Percentiles rank a stretch among this genome's conserved stretches.
Conservation (phyloP, 2,888 invertebrate genomes). For the Minunthozetes semirufus region DNA sequence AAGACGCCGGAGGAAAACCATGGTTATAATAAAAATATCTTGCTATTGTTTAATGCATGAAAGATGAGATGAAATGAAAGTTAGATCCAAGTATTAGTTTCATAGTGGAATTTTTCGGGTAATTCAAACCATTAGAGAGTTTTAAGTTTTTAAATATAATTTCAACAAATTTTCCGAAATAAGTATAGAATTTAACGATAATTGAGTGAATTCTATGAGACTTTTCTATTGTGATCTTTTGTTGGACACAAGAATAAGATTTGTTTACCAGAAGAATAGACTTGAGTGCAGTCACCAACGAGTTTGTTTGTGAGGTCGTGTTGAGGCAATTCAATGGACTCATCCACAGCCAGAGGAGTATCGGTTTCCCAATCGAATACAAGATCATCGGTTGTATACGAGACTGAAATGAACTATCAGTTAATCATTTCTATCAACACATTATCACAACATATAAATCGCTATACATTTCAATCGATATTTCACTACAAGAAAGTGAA, state of each 20-base stretch:
- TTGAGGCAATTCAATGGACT: conserved; percentile 82
- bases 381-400: conserved; percentile 87
- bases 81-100: no score
- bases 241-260: no score
- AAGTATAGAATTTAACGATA: background rate
- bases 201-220: no score
- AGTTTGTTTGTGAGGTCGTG: conserved; percentile 75
- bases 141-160: background rate
- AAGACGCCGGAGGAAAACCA: no score
- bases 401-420: conserved; percentile 58
- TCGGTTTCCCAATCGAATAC: conserved; percentile 89
- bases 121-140: no score
- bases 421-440: background rate
- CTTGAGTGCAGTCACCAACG: conserved; percentile 84
- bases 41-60: no score
- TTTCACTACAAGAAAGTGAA: no score
- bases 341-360: conserved; percentile 78
- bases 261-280: conserved; percentile 70
- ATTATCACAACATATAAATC: background rate
- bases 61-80: no score
- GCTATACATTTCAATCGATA: no score
- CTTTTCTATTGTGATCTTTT: no score
- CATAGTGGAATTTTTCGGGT: no score
- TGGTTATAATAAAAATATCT: no score
- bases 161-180: background rate